These are phyloP conservation scores for Promerops cafer DNA, from an alignment of 2,113 vertebrate genomes.

Conservation along the genomic window DNA sequence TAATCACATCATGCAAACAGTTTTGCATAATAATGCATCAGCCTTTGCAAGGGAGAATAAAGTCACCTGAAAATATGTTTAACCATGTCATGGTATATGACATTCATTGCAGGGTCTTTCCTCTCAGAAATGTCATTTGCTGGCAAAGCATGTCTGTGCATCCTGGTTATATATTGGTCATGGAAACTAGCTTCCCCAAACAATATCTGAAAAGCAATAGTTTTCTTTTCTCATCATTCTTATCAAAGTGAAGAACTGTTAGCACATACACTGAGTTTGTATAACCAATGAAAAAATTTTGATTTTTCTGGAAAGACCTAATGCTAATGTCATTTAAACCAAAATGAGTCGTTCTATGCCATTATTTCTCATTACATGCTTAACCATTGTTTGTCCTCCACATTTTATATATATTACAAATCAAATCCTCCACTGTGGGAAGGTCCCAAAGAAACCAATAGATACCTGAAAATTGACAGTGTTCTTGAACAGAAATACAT, in stretches of 20 bases:
- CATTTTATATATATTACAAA: not conserved
- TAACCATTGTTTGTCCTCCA: not conserved
- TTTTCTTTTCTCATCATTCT: not conserved
- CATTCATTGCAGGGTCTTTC: not conserved
- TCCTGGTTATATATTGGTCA: not conserved
- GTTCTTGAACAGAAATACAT: not conserved
- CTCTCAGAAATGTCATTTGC: not conserved
- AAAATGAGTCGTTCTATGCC: not conserved
- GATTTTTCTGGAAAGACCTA: not conserved
- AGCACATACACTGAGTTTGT: not conserved
- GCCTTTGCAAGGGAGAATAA: not conserved
- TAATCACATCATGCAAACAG: not conserved
- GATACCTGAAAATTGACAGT: not conserved
- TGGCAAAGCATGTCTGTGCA: not conserved
- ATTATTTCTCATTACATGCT: not conserved
- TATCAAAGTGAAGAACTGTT: not conserved
- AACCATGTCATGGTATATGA: not conserved
- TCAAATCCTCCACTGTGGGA: not conserved
- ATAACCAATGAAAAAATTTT: not conserved
- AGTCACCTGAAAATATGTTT: not conserved
- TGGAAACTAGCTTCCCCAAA: fast-evolving
- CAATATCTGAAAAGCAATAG: not conserved
- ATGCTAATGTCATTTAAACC: not conserved
- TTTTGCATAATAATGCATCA: not conserved
- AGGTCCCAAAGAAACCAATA: not conserved